phyloP scores from a whole-genome alignment of 2,888 invertebrate genomes.

The Auanema sp. region DNA sequence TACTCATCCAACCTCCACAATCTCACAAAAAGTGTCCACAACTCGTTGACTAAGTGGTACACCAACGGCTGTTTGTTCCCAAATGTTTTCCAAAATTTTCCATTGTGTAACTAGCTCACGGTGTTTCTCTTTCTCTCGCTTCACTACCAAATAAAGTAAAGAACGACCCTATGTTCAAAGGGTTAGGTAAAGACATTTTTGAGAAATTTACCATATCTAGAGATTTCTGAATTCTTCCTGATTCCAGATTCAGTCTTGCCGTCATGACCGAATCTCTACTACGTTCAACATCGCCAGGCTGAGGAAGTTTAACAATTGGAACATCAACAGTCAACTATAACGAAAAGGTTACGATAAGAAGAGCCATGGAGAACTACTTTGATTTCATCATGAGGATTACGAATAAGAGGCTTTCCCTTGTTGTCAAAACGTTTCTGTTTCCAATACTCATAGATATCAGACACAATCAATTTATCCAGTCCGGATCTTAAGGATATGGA shows the following conservation, averaged over 20 bases:
- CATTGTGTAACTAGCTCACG: constrained; percentile 6
- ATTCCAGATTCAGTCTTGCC: background rate
- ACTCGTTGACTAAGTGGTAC: constrained; percentile 12
- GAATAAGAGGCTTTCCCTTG: constrained; percentile 25
- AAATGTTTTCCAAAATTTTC: constrained; percentile 5
- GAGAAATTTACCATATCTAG: constrained; percentile 1
- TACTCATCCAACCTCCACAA: constrained; percentile 2
- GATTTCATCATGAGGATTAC: constrained; percentile 23
- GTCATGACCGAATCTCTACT: background rate
- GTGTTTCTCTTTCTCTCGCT: constrained; percentile 18
- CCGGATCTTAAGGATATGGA: constrained; percentile 74
- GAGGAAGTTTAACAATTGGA: background rate
- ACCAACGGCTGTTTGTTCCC: constrained; percentile 7
- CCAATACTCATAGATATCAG: constrained; percentile 82
- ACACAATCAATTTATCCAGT: constrained; percentile 80
- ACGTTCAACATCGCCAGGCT: background rate
- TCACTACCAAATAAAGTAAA: constrained; percentile 13
- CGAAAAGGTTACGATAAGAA: background rate
- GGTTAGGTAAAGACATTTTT: background rate
- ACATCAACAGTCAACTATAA: background rate
- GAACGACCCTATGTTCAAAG: constrained; percentile 6
- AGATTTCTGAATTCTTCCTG: background rate
- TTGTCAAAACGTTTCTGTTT: constrained; percentile 78
- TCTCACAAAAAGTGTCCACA: constrained; percentile 8
- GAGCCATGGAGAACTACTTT: constrained; percentile 55